Evolutionary conservation across 2,113 vertebrate genomes (phyloP).

Genomic region (Mionectes macconnelli): DNA sequence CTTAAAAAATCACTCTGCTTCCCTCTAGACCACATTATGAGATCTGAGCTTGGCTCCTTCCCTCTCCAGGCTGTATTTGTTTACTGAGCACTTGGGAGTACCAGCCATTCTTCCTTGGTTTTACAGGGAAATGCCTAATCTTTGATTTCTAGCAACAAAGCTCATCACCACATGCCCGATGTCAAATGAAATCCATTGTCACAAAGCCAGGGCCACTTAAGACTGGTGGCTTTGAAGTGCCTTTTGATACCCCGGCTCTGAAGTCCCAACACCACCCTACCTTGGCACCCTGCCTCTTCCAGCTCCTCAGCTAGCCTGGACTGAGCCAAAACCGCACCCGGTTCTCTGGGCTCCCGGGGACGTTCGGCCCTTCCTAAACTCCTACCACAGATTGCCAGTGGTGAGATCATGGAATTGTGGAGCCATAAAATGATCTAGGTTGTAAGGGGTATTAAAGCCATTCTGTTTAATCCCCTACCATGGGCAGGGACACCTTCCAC

Average conservation of each 20-base stretch:
- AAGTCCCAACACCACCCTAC: background rate
- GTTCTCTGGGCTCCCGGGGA: background rate
- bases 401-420: background rate
- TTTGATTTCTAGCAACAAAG: background rate
- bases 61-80: background rate
- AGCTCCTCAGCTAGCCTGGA: background rate
- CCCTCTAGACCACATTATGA: background rate
- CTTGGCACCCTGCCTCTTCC: background rate
- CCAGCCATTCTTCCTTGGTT: background rate
- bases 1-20: background rate
- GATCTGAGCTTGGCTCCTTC: background rate
- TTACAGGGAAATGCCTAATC: background rate
- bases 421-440: background rate
- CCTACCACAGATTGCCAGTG: background rate
- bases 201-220: background rate
- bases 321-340: accelerated
- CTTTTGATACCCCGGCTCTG: background rate
- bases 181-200: background rate
- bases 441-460: background rate
- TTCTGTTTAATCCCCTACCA: background rate
- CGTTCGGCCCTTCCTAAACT: background rate
- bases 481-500: background rate
- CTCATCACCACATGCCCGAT: accelerated
- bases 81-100: background rate
- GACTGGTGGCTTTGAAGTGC: background rate